Conservation (phyloP, 2,888 invertebrate genomes). For the Tipula lateralis region DNA sequence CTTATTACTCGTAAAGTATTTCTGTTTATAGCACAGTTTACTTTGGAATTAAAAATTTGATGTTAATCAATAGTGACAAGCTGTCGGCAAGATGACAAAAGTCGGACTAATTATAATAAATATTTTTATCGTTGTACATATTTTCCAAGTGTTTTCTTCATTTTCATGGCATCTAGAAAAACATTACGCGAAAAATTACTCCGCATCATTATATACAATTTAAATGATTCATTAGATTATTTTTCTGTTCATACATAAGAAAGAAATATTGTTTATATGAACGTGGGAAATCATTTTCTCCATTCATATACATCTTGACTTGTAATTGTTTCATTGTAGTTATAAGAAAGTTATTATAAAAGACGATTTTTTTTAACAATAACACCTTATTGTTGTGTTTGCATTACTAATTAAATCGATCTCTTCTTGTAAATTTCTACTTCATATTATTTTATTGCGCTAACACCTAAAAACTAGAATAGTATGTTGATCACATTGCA, state of each 20-base stretch:
- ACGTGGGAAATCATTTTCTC: not conserved
- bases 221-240: conserved; percentile 1
- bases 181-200: not conserved
- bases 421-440: not conserved
- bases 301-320: not conserved
- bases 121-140: not conserved
- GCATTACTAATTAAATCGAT: conserved; percentile 1
- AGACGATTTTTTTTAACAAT: not conserved
- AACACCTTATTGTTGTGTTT: conserved; percentile 15
- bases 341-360: not conserved
- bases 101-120: too few species aligned
- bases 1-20: too few species aligned
- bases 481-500: not conserved
- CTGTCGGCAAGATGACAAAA: not conserved
- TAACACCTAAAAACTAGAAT: conserved; percentile 2
- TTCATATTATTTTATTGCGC: not conserved
- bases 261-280: conserved; percentile 6
- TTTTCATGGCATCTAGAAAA: not conserved
- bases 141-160: conserved; percentile 1
- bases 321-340: not conserved
- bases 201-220: not conserved
- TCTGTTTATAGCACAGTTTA: too few species aligned
- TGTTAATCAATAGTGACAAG: not conserved
- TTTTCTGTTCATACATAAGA: not conserved
- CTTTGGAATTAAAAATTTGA: not conserved